Evolutionary conservation across 2,797 vertebrate genomes (phyloP).

Genomic region (Arremon aurantiirostris): DNA sequence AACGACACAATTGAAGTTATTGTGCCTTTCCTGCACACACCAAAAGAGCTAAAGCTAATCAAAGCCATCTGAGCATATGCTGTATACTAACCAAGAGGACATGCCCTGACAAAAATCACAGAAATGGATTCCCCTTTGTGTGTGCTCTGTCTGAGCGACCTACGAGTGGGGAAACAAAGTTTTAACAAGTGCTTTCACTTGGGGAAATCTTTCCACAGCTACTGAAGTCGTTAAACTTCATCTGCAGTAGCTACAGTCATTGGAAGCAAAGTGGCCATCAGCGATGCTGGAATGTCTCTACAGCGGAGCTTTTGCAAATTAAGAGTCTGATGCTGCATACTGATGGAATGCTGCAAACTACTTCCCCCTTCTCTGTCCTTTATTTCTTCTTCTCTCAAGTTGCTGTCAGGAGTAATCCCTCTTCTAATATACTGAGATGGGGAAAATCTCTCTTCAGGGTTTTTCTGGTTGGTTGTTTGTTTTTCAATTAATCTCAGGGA

Average conservation of each 20-base stretch:
- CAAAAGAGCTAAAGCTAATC: neutral
- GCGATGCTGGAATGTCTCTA: conserved; percentile 13
- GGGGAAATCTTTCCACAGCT: neutral
- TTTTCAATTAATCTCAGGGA: conserved; percentile 56
- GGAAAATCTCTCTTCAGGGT: conserved; percentile 57
- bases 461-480: conserved; percentile 55
- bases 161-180: neutral
- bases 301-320: conserved; percentile 47
- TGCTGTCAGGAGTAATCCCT: conserved; percentile 67
- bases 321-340: conserved; percentile 55
- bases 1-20: neutral
- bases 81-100: neutral
- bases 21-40: neutral
- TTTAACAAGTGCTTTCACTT: neutral
- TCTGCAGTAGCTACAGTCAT: conserved; percentile 41
- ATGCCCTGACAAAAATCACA: neutral
- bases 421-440: conserved; percentile 62
- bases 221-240: neutral
- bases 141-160: neutral
- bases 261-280: conserved; percentile 55
- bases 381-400: conserved; percentile 58
- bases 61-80: neutral
- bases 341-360: conserved; percentile 54
- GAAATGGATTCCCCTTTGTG: neutral
- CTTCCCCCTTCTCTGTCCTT: conserved; percentile 43